Percentiles rank a stretch among this genome's conserved stretches.
These are phyloP conservation scores for Hippocampus comes DNA, from an alignment of 2,113 vertebrate genomes.

Conservation along the genomic window DNA sequence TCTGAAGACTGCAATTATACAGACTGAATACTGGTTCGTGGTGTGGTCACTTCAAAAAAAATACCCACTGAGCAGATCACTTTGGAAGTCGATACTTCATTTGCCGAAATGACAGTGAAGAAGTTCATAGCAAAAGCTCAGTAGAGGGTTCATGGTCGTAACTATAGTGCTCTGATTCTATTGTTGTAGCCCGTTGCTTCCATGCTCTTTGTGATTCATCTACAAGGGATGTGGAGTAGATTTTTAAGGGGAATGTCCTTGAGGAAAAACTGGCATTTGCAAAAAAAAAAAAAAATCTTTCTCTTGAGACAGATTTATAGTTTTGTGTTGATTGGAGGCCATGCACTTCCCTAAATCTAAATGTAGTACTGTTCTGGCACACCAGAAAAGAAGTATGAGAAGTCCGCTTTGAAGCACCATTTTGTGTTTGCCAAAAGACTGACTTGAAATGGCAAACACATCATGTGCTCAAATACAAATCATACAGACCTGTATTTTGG, in stretches of 20 bases:
- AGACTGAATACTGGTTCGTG: background rate
- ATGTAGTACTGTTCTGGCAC: background rate
- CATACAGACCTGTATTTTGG: background rate
- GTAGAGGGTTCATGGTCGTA: background rate
- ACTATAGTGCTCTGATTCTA: background rate
- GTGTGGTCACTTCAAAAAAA: slow-evolving; percentile 4
- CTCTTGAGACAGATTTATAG: background rate
- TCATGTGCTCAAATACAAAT: background rate
- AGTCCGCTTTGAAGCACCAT: background rate
- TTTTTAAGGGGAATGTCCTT: background rate
- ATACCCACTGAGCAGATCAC: background rate
- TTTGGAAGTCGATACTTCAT: background rate
- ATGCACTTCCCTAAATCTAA: background rate
- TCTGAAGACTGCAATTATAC: slow-evolving; percentile 3
- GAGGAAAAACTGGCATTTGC: background rate
- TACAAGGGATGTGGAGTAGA: background rate
- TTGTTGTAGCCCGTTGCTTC: background rate
- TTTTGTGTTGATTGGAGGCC: background rate
- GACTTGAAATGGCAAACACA: background rate
- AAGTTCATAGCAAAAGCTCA: background rate
- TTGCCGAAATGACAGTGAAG: background rate
- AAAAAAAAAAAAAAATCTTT: background rate
- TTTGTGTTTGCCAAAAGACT: background rate
- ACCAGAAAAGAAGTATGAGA: background rate
- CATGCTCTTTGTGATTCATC: background rate